Conservation (phyloP, 2,888 invertebrate species). For the Coremacera marginata region DNA sequence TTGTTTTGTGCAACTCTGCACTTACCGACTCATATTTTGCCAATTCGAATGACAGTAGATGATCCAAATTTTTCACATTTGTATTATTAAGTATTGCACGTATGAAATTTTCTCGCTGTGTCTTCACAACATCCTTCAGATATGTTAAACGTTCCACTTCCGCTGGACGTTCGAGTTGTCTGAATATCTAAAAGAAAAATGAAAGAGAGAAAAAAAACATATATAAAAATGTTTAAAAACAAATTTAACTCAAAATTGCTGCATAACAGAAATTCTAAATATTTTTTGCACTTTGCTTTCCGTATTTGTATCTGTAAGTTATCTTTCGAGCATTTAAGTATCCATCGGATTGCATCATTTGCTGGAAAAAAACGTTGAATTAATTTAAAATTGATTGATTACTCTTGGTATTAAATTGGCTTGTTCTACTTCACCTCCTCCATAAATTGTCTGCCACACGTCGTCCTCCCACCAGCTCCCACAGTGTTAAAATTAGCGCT, state of each 20-base stretch:
- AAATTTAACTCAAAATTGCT: not conserved
- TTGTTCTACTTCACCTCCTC: not conserved
- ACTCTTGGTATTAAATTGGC: constrained; percentile 35
- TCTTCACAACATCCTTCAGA: constrained; percentile 74
- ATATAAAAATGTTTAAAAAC: constrained; percentile 11
- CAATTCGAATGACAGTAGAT: constrained; percentile 72
- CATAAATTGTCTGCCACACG: not conserved
- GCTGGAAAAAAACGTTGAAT: constrained; percentile 17
- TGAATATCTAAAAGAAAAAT: constrained; percentile 76
- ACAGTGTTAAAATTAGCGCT: not conserved
- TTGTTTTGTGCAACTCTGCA: constrained; percentile 28
- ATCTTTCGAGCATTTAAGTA: constrained; percentile 32
- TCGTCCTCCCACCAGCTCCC: not conserved
- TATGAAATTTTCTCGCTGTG: constrained; percentile 74
- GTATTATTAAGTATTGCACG: constrained; percentile 74
- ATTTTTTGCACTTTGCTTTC: not conserved
- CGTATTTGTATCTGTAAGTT: constrained; percentile 22
- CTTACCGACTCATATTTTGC: constrained; percentile 71
- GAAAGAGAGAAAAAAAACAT: constrained; percentile 28
- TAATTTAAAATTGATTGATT: constrained; percentile 49
- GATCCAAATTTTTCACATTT: constrained; percentile 72
- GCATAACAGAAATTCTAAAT: not conserved
- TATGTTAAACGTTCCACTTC: constrained; percentile 78
- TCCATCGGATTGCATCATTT: constrained; percentile 42
- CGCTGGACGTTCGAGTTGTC: constrained; percentile 82